These are phyloP conservation scores for Philopotamus ludificatus DNA, from an alignment of 1,140 invertebrate species.

Conservation along the genomic window DNA sequence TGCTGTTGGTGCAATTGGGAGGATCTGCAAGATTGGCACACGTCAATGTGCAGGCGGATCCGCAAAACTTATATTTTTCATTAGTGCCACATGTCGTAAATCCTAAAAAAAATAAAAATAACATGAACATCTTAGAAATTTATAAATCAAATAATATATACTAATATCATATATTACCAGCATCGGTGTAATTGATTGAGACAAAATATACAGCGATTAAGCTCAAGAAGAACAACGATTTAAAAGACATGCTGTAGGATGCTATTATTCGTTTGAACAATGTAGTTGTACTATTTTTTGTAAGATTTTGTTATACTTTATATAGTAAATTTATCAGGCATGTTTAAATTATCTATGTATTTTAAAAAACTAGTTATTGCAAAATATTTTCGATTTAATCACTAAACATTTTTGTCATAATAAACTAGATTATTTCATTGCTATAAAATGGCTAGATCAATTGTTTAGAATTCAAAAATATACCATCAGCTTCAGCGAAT, in stretches of 20 bases:
- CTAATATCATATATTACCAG: not conserved
- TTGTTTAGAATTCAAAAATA: no score
- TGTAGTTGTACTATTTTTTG: no score
- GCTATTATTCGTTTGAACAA: no score
- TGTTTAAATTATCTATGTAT: no score
- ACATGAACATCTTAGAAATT: not conserved
- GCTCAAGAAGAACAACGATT: not conserved
- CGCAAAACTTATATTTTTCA: conserved; percentile 1
- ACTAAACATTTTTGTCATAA: no score
- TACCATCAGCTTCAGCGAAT: no score
- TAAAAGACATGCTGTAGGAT: not conserved
- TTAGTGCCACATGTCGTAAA: not conserved
- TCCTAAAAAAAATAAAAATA: not conserved
- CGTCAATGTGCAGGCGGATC: not conserved
- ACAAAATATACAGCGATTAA: not conserved
- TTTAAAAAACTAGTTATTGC: no score
- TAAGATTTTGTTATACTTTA: no score
- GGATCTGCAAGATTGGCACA: conserved; percentile 5
- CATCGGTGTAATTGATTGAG: not conserved
- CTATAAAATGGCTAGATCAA: no score
- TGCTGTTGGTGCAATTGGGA: not conserved
- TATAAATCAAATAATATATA: not conserved
- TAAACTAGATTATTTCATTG: no score
- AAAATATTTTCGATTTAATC: no score
- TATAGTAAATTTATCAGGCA: no score